Percentiles rank a stretch among this genome's conserved stretches.
Evolutionary conservation across 2,113 vertebrate species (phyloP).

Genomic region (Carettochelys insculpta): DNA sequence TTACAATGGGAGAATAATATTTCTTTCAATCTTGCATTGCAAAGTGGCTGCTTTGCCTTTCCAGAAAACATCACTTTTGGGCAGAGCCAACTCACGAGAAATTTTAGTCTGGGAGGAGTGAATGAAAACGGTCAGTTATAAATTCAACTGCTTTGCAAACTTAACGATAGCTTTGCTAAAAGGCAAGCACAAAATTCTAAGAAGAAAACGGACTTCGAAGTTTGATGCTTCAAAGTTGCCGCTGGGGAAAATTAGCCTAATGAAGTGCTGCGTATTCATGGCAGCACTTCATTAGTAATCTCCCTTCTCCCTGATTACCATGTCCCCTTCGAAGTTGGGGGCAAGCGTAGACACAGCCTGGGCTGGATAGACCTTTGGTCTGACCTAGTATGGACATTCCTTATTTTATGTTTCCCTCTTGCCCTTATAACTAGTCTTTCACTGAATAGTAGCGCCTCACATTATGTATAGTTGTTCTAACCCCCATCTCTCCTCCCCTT

Average conservation of each 20-base stretch:
- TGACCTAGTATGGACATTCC: too few relatives aligned
- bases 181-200: too few relatives aligned
- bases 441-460: neutral
- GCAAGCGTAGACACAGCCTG: too few relatives aligned
- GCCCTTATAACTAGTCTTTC: neutral
- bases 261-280: too few relatives aligned
- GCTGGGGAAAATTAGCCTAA: too few relatives aligned
- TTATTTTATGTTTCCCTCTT: neutral
- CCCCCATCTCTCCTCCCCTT: neutral
- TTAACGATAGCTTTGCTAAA: neutral
- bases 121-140: constrained; percentile 26
- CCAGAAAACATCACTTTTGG: constrained; percentile 1
- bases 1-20: neutral
- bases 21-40: neutral
- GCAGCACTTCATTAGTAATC: too few relatives aligned
- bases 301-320: too few relatives aligned
- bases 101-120: neutral
- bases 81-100: neutral
- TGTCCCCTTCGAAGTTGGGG: too few relatives aligned
- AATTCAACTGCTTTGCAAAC: constrained; percentile 36
- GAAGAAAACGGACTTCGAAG: too few relatives aligned
- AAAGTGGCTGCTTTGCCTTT: constrained; percentile 15
- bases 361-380: too few relatives aligned
- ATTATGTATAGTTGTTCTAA: neutral
- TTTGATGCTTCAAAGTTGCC: too few relatives aligned